Conservation (phyloP, 1,140 invertebrate species). For the Drosophila nasuta region DNA sequence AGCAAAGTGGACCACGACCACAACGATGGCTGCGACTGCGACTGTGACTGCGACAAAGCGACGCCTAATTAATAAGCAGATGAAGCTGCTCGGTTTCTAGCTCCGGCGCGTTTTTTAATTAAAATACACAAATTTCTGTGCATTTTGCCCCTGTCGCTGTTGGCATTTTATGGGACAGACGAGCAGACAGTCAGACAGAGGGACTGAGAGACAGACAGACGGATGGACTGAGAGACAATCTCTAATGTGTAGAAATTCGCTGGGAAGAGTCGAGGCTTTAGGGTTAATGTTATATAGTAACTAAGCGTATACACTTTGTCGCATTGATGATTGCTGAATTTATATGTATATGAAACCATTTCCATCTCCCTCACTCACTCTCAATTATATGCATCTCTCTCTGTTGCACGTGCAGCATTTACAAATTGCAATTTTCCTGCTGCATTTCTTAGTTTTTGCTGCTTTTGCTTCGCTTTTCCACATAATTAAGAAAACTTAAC, state of each 20-base stretch:
- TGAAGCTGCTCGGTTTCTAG: slow-evolving; percentile 67
- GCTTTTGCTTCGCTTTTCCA: slow-evolving; percentile 66
- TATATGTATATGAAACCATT: slow-evolving; percentile 45
- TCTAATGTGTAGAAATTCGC: slow-evolving; percentile 39
- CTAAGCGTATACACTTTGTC: slow-evolving; percentile 48
- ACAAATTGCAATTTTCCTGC: slow-evolving; percentile 41
- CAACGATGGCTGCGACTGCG: slow-evolving; percentile 32
- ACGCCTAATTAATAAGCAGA: slow-evolving; percentile 79
- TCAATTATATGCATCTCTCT: background rate
- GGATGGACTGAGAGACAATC: slow-evolving; percentile 20
- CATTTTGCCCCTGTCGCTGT: slow-evolving; percentile 61
- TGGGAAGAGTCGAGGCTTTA: background rate
- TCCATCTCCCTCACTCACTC: background rate
- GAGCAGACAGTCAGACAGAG: slow-evolving; percentile 14
- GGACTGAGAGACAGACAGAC: slow-evolving; percentile 16
- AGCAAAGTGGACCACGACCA: slow-evolving; percentile 52
- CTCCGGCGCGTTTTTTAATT: slow-evolving; percentile 73
- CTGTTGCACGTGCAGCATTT: slow-evolving; percentile 47
- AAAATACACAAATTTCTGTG: slow-evolving; percentile 80
- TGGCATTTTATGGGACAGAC: slow-evolving; percentile 67
- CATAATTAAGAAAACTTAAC: slow-evolving; percentile 83
- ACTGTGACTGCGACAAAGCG: slow-evolving; percentile 41
- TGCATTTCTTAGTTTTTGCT: slow-evolving; percentile 8
- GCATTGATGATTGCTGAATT: slow-evolving; percentile 61
- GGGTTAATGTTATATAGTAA: slow-evolving; percentile 1